Conservation (phyloP, 2,113 vertebrate genomes). For the Engystomops pustulosus region DNA sequence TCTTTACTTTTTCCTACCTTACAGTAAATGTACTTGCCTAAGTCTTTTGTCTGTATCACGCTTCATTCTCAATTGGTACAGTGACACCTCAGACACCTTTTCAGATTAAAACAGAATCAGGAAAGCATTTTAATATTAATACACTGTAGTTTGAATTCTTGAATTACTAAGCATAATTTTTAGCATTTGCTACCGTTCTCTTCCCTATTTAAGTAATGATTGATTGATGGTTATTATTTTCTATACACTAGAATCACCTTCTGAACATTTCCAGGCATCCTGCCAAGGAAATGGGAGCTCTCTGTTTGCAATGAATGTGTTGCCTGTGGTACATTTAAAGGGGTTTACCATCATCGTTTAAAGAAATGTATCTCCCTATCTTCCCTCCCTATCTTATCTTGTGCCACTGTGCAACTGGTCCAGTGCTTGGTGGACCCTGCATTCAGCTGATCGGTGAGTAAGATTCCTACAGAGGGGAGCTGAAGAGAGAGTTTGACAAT, state of each 20-base stretch:
- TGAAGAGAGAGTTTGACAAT: no score
- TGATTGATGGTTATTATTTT: conserved; percentile 29
- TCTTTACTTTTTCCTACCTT: background rate
- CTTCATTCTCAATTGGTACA: background rate
- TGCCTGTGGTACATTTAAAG: background rate
- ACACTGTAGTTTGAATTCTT: background rate
- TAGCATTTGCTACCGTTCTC: background rate
- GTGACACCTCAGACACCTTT: conserved; percentile 1
- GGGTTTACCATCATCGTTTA: background rate
- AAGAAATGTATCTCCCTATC: no score
- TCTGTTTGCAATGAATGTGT: background rate
- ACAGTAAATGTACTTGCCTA: background rate
- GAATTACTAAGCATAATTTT: conserved; percentile 6
- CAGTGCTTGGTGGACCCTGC: no score
- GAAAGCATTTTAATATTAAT: conserved; percentile 18
- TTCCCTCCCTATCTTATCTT: background rate
- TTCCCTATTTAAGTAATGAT: background rate
- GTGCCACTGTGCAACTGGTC: no score
- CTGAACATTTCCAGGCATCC: conserved; percentile 9
- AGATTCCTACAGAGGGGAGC: no score
- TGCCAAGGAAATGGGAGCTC: background rate
- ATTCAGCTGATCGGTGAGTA: no score
- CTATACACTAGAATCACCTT: conserved; percentile 18
- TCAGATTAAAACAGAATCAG: conserved; percentile 11
- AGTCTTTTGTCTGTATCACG: background rate